Conservation (phyloP, 1,140 invertebrate species). For the Cotesia glomerata region DNA sequence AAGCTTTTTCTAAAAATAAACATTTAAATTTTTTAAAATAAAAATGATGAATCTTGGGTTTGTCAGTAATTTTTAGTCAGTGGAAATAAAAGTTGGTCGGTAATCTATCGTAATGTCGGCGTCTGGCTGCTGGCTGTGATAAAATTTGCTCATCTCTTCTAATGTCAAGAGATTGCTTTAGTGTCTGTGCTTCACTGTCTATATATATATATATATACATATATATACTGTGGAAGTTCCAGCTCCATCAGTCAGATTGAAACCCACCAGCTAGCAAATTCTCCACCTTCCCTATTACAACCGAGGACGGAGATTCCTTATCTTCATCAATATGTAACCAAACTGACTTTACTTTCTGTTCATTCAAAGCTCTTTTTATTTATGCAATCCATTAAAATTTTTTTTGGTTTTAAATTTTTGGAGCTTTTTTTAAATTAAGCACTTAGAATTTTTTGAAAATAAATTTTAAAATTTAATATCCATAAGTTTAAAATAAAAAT, state of each 20-base stretch:
- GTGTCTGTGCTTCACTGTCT: too few relatives aligned
- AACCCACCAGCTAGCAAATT: background rate
- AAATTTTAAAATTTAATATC: too few relatives aligned
- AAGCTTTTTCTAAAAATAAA: background rate
- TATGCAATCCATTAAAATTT: background rate
- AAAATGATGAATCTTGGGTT: background rate
- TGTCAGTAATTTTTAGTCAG: too few relatives aligned
- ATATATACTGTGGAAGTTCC: too few relatives aligned
- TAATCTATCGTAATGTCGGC: too few relatives aligned
- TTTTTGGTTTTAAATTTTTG: background rate
- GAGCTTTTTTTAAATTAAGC: too few relatives aligned
- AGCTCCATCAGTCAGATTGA: slow-evolving; percentile 38
- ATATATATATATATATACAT: too few relatives aligned
- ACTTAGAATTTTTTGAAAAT: too few relatives aligned
- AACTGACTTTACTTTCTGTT: background rate
- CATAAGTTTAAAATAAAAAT: too few relatives aligned
- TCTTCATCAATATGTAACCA: slow-evolving; percentile 11
- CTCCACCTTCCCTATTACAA: background rate
- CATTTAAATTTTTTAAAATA: slow-evolving; percentile 14
- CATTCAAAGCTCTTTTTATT: too few relatives aligned
- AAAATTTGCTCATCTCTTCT: slow-evolving; percentile 45
- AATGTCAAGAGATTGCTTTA: slow-evolving; percentile 38
- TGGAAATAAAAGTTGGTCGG: too few relatives aligned
- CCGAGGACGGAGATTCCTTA: background rate
- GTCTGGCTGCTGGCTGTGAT: slow-evolving; percentile 29